phyloP scores from a whole-genome alignment of 2,797 vertebrate species.

The Otus scops region DNA sequence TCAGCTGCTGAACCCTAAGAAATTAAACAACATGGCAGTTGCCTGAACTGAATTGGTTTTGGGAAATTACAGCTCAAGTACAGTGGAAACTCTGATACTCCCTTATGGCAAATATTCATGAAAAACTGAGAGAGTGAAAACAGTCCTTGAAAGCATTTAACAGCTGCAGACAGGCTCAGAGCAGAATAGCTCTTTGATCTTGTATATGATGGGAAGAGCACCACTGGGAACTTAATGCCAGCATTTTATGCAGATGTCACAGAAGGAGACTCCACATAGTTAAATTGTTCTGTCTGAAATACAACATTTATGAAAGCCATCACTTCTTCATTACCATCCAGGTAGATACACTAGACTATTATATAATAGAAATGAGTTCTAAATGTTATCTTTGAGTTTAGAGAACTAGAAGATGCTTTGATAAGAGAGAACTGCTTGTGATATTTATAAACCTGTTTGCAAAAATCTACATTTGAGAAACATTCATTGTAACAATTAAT shows the following conservation, averaged over 20 bases:
- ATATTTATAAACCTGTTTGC: not conserved
- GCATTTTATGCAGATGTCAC: conserved; percentile 39
- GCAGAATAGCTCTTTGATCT: conserved; percentile 40
- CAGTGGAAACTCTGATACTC: not conserved
- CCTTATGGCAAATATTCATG: not conserved
- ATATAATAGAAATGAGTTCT: not conserved
- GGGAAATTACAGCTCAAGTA: not conserved
- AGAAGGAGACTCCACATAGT: not conserved
- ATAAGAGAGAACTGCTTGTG: not conserved
- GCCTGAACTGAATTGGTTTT: not conserved
- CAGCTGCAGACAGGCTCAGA: conserved; percentile 3
- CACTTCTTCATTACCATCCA: not conserved
- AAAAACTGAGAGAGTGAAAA: not conserved
- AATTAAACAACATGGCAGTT: not conserved
- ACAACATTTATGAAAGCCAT: conserved; percentile 26
- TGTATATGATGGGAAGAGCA: not conserved
- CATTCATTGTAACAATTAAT: not conserved
- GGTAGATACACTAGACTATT: not conserved
- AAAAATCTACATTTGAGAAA: not conserved
- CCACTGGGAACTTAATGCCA: conserved; percentile 32
- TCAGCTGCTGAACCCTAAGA: not conserved
- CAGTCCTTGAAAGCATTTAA: not conserved
- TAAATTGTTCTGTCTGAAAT: not conserved
- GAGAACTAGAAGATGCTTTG: not conserved
- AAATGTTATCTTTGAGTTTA: conserved; percentile 2